Evolutionary conservation across 64 coral and sea anemone species (phyloP).

Genomic region (Stichodactyla mertensii): DNA sequence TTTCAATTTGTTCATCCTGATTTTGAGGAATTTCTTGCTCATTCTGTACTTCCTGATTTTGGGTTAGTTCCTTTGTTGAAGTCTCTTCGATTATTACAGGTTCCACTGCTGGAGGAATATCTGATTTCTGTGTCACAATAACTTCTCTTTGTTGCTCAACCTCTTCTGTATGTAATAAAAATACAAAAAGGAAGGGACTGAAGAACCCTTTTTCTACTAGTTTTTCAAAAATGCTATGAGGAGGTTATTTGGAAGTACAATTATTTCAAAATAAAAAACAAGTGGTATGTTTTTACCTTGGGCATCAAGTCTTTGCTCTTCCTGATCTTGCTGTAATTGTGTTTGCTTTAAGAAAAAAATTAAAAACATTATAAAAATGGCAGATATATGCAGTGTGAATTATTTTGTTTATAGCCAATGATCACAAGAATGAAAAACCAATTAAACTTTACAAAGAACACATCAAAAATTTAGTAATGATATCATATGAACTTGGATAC

Average conservation of each 20-base stretch:
- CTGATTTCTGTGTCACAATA: not conserved
- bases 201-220: too few species aligned
- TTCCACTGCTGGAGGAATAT: not conserved
- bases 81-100: not conserved
- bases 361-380: not conserved
- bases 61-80: not conserved
- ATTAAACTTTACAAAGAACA: too few species aligned
- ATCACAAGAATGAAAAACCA: too few species aligned
- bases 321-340: not conserved
- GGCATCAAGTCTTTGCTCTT: not conserved
- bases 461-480: too few species aligned
- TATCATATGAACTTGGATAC: too few species aligned
- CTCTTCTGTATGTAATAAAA: not conserved
- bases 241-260: too few species aligned
- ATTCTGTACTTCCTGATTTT: not conserved
- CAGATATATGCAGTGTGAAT: not conserved
- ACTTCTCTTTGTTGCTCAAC: not conserved
- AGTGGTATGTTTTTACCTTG: not conserved
- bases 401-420: not conserved
- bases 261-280: too few species aligned
- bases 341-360: not conserved
- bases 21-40: not conserved
- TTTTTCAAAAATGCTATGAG: too few species aligned
- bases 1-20: not conserved
- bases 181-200: too few species aligned